These are phyloP conservation scores for Drosophila oshimai DNA, from an alignment of 1,140 invertebrate genomes.

Conservation along the genomic window DNA sequence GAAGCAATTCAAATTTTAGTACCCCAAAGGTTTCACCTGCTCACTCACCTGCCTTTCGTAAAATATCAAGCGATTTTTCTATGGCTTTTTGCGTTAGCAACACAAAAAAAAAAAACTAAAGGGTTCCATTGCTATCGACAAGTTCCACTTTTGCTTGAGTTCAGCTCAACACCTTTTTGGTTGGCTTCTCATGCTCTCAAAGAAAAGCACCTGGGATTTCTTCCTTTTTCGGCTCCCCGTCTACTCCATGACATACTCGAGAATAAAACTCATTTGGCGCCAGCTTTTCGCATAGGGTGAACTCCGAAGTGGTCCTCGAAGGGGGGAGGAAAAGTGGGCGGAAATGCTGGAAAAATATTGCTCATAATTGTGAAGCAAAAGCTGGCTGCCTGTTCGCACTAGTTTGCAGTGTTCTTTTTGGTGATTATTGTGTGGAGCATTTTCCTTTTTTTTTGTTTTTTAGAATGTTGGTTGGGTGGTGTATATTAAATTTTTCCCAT, in stretches of 20 bases:
- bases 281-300: conserved; percentile 13
- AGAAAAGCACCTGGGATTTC: conserved; percentile 34
- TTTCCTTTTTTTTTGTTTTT: neutral
- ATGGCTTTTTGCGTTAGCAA: conserved; percentile 16
- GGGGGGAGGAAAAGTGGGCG: neutral
- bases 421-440: conserved; percentile 18
- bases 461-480: neutral
- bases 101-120: conserved; percentile 6
- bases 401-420: conserved; percentile 32
- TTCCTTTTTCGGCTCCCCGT: conserved; percentile 7
- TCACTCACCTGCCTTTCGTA: conserved; percentile 13
- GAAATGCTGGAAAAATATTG: conserved; percentile 25
- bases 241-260: conserved; percentile 42
- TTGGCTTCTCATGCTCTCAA: conserved; percentile 3
- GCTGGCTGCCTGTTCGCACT: conserved; percentile 32
- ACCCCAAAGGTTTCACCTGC: conserved; percentile 18
- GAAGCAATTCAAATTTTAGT: conserved; percentile 24
- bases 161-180: conserved; percentile 34
- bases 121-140: conserved; percentile 21
- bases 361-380: conserved; percentile 65
- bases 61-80: conserved; percentile 37
- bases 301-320: conserved; percentile 25
- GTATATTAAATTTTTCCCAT: conserved; percentile 59
- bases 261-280: conserved; percentile 48
- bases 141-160: conserved; percentile 46